Percentiles rank a stretch among this genome's conserved stretches.
Evolutionary conservation across 2,888 invertebrate species (phyloP).

Genomic region (Drosophila infuscata): DNA sequence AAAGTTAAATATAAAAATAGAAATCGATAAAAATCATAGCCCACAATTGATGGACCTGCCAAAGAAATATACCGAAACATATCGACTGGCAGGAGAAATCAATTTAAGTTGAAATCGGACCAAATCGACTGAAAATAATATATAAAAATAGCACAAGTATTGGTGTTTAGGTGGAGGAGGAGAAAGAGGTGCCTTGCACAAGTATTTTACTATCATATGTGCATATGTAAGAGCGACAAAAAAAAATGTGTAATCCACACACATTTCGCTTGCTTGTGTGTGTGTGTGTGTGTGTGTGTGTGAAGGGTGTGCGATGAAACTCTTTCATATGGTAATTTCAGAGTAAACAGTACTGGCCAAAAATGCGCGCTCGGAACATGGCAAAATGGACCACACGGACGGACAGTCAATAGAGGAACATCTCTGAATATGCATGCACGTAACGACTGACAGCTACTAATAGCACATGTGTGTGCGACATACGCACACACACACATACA

Average conservation of each 20-base stretch:
- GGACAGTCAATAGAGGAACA: constrained; percentile 26
- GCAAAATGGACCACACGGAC: constrained; percentile 14
- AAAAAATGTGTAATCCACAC: constrained; percentile 24
- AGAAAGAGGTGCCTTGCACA: not conserved
- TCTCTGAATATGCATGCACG: constrained; percentile 47
- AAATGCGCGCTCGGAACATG: constrained; percentile 44
- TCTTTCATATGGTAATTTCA: constrained; percentile 72
- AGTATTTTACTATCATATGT: constrained; percentile 5
- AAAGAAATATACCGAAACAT: not conserved
- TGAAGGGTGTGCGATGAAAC: constrained; percentile 33
- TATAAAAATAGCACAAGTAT: not conserved
- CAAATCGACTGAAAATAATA: not conserved
- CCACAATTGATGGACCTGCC: not conserved
- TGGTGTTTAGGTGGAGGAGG: not conserved
- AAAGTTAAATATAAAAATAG: not conserved
- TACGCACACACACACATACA: constrained; percentile 15
- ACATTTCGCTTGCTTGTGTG: constrained; percentile 36
- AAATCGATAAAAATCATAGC: not conserved
- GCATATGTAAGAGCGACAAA: not conserved
- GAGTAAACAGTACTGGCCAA: constrained; percentile 62
- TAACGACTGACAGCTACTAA: constrained; percentile 69
- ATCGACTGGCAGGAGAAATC: not conserved
- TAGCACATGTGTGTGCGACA: constrained; percentile 47
- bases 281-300: constrained; percentile 20
- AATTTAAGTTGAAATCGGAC: not conserved